Evolutionary conservation across 2,113 vertebrate genomes (phyloP).

Genomic region (Bufo gargarizans): DNA sequence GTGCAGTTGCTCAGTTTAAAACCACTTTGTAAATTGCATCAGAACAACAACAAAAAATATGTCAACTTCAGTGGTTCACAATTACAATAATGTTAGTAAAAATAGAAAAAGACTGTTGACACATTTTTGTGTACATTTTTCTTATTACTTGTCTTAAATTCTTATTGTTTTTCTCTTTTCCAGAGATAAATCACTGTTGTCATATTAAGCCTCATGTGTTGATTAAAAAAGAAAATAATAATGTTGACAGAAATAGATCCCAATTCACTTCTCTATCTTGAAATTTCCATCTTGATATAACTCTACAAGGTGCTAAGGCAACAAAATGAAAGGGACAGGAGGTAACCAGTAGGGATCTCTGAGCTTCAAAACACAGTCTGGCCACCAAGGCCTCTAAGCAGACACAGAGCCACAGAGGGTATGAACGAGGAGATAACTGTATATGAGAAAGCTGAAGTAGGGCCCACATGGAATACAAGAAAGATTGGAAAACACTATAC

Average conservation of each 20-base stretch:
- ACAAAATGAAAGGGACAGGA: conserved; percentile 30
- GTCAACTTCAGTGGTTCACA: neutral
- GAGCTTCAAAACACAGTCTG: neutral
- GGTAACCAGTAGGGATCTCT: neutral
- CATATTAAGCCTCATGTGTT: conserved; percentile 63
- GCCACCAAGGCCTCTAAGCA: neutral
- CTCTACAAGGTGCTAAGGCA: neutral
- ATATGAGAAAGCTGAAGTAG: neutral
- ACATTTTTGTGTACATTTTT: neutral
- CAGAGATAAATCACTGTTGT: conserved; percentile 65
- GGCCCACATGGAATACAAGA: neutral
- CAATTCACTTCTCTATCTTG: conserved; percentile 58
- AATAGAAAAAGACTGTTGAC: neutral
- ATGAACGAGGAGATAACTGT: conserved; percentile 5
- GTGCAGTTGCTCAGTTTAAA: neutral
- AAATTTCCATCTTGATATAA: conserved; percentile 9
- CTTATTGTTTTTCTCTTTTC: conserved; percentile 41
- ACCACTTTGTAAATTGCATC: neutral
- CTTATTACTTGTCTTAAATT: neutral
- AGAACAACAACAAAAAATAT: neutral
- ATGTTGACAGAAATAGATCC: conserved; percentile 58
- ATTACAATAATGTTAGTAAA: neutral
- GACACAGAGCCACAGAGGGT: conserved; percentile 9
- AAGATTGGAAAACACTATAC: conserved; percentile 4
- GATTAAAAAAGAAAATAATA: neutral